Evolutionary conservation across 23 tunicate species (phyloP).

Genomic region (Halocynthia aurantium): DNA sequence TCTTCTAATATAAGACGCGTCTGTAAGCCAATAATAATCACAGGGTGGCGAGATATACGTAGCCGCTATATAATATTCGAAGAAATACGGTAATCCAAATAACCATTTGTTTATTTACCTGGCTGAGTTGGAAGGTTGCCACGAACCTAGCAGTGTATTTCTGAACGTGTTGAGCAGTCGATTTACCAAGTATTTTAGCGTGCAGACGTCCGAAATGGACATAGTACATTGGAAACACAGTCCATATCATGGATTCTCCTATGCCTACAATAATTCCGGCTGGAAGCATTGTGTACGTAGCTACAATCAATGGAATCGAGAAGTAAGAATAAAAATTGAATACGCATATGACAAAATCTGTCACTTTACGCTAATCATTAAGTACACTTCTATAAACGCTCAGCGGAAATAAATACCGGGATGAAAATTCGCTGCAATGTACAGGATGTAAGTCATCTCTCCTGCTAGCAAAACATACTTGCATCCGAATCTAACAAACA

Average conservation of each 20-base stretch:
- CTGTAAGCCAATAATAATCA: not conserved
- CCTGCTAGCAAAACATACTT: not conserved
- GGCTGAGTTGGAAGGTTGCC: slow-evolving; percentile 2
- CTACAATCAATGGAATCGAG: not conserved
- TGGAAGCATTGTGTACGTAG: not conserved
- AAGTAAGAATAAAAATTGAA: not conserved
- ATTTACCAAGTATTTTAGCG: not conserved
- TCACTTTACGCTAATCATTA: not conserved
- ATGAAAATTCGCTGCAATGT: not conserved
- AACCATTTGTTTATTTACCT: not conserved
- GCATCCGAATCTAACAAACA: not conserved
- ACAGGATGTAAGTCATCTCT: not conserved
- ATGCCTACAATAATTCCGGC: slow-evolving; percentile 6
- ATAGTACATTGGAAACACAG: slow-evolving; percentile 1
- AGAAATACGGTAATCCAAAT: too few species aligned
- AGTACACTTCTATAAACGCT: not conserved
- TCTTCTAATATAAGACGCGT: too few species aligned
- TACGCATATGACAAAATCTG: not conserved
- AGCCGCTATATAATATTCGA: too few species aligned
- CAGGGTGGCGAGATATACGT: too few species aligned
- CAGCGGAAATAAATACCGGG: not conserved
- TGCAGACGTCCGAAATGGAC: not conserved
- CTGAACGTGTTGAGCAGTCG: not conserved
- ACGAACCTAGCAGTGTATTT: slow-evolving; percentile 5
- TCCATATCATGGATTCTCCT: slow-evolving; percentile 7